Base-by-base conservation (phyloP, 2,888 invertebrate species). In the Apamea monoglypha region DNA sequence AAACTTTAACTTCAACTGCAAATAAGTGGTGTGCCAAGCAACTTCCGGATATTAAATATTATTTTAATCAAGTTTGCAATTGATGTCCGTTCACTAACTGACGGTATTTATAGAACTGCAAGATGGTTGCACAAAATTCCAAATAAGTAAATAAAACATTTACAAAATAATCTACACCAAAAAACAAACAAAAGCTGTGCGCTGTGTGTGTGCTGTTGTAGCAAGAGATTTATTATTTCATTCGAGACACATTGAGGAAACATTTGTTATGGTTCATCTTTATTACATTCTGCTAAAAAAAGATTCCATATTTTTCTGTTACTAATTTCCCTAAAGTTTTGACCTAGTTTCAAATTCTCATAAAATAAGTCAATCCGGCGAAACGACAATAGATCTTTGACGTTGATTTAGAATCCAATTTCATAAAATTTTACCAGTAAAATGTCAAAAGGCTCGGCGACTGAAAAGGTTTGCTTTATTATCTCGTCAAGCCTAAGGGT, bases 341-440 rank as follows among this genome's bases (percentile, higher is more conserved):
- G 16, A n/a, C 32, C 53, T 63, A 67, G 25, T 83, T 80, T 80
- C 29, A 50, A 74, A 83, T 66, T 83, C 63, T 78, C 59, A 70
- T 66, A 71, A 36, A 82, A 36, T 53, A 81, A 71, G 10, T 16
- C 53, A 47, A 63, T n/a, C 50, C 32, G 32, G 29, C 36, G 16
- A 56, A 71, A 78, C 61, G 66, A 67, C 56, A 59, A 64, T 53
- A n/a, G 50, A 18, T 25, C 14, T 32, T 72, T 83, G 47, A 68
- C n/a, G 25, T 71, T 74, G 18, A 67, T 61, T 71, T 74, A 63
- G 32, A 74, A 64, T 72, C 36, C 44, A 80, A 84, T 75, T 84
- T 64, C 10, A 71, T 74, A 44, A 80, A 50, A 75, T 50, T 72
- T 71, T 73, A 40, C 32, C 32, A 7, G 32, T n/a, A 32, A 44